Evolutionary conservation across 1,140 invertebrate species (phyloP), one percentile per base, ranked within the genome.

Genomic region (Hirudo medicinalis): DNA sequence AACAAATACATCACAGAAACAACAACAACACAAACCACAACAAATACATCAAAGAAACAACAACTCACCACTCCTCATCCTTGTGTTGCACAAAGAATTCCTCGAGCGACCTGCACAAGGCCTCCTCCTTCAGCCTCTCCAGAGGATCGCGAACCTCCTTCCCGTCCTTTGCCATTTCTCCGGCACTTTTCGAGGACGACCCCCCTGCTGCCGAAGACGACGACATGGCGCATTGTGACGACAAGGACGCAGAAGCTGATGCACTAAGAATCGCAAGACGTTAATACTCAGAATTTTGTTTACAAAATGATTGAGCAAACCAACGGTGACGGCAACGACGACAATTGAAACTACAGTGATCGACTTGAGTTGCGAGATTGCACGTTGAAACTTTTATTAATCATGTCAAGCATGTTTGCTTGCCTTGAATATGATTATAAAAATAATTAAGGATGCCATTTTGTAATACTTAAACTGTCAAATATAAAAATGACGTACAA

Each of bases 71-170:
- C 89, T 99, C 96, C 83, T 99, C 96, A 80, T 99, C 95, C 84
- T 98, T 98, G 84, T 99, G 97, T 49, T 89, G 88, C 77, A 97
- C 89, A 85, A 99, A 99, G 85, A 99, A 99, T 82, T 98, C 94
- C 22, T 22, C 29, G 11, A 32, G 22, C 3, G 22, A 25, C 22
- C 22, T 32, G 29, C 22, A 22, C 57, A 63, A 15, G 8, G 9
- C 20, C 57, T 63, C 57, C 22, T 22, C 22, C 19, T 63, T 63
- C 22, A 25, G 13, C 11, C 19, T 22, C 20, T 63, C 57, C 43
- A 49, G 43, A 63, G 22, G 29, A 22, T 63, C 29, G 11, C 11
- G 57, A 22, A 13, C 29, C 57, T 25, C 22, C 22, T 63, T 32
- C 3, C 11, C 57, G 3, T 63, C 57, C 29, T 13, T 63, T 20